These are phyloP conservation scores for Platysteira castanea DNA, from an alignment of 2,113 vertebrate species.

Conservation along the genomic window DNA sequence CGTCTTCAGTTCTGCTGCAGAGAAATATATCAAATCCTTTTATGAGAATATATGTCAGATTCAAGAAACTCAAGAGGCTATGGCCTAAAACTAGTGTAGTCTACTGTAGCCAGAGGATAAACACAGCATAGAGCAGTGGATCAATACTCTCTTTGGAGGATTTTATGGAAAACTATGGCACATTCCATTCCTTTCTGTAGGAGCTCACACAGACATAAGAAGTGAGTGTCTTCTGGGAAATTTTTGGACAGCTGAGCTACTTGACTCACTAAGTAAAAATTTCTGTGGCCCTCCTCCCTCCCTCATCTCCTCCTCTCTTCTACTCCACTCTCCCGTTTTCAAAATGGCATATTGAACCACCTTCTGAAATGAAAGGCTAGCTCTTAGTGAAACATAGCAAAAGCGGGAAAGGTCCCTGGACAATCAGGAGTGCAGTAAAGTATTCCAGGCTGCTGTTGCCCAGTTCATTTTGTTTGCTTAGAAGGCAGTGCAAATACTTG, in stretches of 20 bases:
- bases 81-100: background rate
- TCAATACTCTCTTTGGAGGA: background rate
- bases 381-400: background rate
- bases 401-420: background rate
- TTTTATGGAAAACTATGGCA: background rate
- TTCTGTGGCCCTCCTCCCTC: background rate
- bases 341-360: background rate
- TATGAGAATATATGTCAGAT: background rate
- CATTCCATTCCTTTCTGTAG: slow-evolving; percentile 29
- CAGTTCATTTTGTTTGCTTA: slow-evolving; percentile 1
- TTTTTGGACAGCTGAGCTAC: background rate
- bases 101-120: background rate
- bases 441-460: background rate
- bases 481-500: slow-evolving; percentile 11
- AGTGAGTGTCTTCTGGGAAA: background rate
- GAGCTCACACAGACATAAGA: slow-evolving; percentile 5
- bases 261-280: slow-evolving; percentile 21
- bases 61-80: background rate
- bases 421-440: background rate
- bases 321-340: background rate
- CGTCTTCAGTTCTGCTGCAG: background rate
- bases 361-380: background rate
- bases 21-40: background rate
- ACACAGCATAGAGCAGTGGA: background rate
- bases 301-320: background rate